Evolutionary conservation across 2,888 invertebrate genomes (phyloP).

Genomic region (Norana najaformis): DNA sequence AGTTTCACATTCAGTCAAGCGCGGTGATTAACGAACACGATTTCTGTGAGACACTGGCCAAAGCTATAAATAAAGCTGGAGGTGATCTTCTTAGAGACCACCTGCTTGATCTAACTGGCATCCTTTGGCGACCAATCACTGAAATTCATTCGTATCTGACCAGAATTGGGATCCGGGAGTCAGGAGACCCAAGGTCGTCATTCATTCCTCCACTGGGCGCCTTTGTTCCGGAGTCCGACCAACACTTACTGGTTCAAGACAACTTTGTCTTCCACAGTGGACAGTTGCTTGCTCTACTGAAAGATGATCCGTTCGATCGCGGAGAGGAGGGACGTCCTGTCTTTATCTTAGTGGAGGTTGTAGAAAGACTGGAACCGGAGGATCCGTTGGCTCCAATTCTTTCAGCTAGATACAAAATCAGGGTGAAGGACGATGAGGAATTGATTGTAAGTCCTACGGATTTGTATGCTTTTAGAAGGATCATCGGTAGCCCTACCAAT

Average conservation of each 20-base stretch:
- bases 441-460: background rate
- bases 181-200: background rate
- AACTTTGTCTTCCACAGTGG: background rate
- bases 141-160: background rate
- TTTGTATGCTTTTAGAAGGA: background rate
- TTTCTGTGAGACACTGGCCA: constrained; percentile 16
- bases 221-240: background rate
- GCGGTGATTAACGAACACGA: background rate
- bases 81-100: background rate
- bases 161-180: background rate
- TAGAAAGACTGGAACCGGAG: constrained; percentile 8
- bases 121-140: background rate
- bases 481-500: background rate
- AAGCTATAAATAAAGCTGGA: background rate
- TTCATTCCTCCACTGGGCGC: constrained; percentile 23
- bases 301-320: constrained; percentile 26
- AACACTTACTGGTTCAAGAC: constrained; percentile 21
- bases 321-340: background rate
- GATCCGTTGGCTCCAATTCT: background rate
- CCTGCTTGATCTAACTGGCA: background rate
- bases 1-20: background rate
- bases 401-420: background rate
- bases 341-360: constrained; percentile 9
- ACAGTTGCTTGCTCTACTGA: constrained; percentile 25
- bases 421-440: background rate